Base-by-base conservation (phyloP, 2,113 vertebrate genomes). In the Gila orcuttii region DNA sequence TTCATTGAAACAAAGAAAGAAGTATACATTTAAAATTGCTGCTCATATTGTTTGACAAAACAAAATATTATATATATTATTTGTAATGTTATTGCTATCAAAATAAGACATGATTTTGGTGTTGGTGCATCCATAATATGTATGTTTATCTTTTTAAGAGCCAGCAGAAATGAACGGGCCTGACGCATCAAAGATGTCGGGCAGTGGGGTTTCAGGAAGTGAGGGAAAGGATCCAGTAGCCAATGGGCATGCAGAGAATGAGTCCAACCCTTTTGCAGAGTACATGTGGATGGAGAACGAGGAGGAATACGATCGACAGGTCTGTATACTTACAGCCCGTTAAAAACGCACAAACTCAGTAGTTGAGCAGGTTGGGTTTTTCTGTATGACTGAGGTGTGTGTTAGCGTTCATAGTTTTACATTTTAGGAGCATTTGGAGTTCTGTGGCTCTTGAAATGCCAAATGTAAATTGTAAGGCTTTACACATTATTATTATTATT, bases 251-350 rank as follows among this genome's bases (percentile, higher is more conserved):
- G 94, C 95, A 73, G 97, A 97, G 69, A 95, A 95, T 39, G 97
- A 98, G 3, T 93, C 89, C 89, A 96, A 98, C 85, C 98, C 98
- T 8, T 99, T 99, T 0, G 97, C 97, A 0, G 98, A 99, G 90
- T 99, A 98, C 93, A 97, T 99, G 98, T 99, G 98, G 98, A 99
- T 99, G 98, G 98, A 99, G 93, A 98, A 99, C 0, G 97, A 99
- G 86, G 97, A 99, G 62, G 98, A 98, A 85, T 99, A 99, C 90
- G 95, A 99, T 93, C 96, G 96, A 85, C 97, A 99, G 97, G 97
- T 97, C 62, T 82, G 93, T 55, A 3, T 10, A 17, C 31, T 21
- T 19, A 33, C 28, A 45, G n/a, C 9, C n/a, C 33, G 28, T 82
- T 79, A 39, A 39, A 78, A 11, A 59, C 31, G 39, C 31, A 59